Evolutionary conservation across 1,140 invertebrate species (phyloP).

Genomic region (Aphidius ervi): DNA sequence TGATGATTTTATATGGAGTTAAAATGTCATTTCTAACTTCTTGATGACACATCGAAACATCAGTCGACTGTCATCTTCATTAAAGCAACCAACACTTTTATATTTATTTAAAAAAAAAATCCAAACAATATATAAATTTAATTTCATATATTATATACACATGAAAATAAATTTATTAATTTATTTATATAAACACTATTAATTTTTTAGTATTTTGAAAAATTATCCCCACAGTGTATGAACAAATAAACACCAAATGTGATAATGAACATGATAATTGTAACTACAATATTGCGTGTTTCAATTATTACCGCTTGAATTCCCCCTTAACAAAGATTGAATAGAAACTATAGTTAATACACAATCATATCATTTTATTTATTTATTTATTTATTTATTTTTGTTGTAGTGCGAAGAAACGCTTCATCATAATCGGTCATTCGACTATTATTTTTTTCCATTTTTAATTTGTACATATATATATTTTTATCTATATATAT

Average conservation of each 20-base stretch:
- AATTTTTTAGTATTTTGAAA: neutral
- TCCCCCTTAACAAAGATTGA: slow-evolving; percentile 2
- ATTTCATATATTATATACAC: too few relatives aligned
- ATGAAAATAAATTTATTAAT: too few relatives aligned
- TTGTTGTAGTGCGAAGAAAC: slow-evolving; percentile 34
- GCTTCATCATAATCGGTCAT: slow-evolving; percentile 55
- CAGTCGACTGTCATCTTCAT: too few relatives aligned
- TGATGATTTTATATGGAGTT: too few relatives aligned
- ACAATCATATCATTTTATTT: slow-evolving; percentile 5
- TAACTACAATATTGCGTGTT: slow-evolving; percentile 50
- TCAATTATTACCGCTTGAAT: slow-evolving; percentile 41
- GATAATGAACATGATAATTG: slow-evolving; percentile 2
- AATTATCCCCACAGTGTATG: neutral
- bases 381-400: slow-evolving; percentile 11
- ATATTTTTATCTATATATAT: slow-evolving; percentile 15
- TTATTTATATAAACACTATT: too few relatives aligned
- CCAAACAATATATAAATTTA: too few relatives aligned
- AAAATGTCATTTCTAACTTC: too few relatives aligned
- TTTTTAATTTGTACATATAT: slow-evolving; percentile 21
- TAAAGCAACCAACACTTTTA: too few relatives aligned
- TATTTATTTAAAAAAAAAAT: too few relatives aligned
- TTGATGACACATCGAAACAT: neutral
- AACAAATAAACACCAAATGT: too few relatives aligned
- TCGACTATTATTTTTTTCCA: slow-evolving; percentile 26
- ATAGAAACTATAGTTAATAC: neutral